Percentiles rank a stretch among this genome's conserved stretches.
These are phyloP conservation scores for Masnerella sp. DNA, from an alignment of 2,888 invertebrate genomes.

Conservation along the genomic window DNA sequence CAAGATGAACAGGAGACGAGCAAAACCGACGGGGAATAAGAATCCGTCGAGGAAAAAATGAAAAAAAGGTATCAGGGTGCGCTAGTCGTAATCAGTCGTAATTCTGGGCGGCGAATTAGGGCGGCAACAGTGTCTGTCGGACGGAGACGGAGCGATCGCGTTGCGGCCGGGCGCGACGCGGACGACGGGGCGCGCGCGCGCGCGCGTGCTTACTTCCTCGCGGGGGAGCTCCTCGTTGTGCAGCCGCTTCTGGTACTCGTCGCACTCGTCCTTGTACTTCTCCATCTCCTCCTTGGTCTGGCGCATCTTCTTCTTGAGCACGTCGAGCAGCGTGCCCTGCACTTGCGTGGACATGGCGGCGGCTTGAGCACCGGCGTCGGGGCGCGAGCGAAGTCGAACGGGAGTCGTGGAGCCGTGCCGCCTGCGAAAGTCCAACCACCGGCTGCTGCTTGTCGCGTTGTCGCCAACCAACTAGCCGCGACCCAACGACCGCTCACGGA, in stretches of 20 bases:
- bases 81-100: too few relatives aligned
- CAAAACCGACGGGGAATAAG: too few relatives aligned
- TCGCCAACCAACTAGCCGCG: too few relatives aligned
- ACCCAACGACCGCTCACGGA: too few relatives aligned
- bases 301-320: constrained; percentile 99
- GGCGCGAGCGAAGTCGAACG: constrained; percentile 14
- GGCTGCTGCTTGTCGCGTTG: too few relatives aligned
- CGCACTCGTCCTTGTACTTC: constrained; percentile 98
- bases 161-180: background rate
- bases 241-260: constrained; percentile 96
- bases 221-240: constrained; percentile 97
- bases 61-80: too few relatives aligned
- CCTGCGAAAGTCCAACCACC: constrained; percentile 52
- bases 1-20: too few relatives aligned
- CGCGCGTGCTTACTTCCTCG: constrained; percentile 93
- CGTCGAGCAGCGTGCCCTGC: constrained; percentile 96
- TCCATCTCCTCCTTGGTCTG: constrained; percentile 99
- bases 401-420: constrained; percentile 43
- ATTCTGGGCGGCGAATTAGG: constrained; percentile 13
- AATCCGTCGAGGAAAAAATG: too few relatives aligned
- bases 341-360: constrained; percentile 89
- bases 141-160: background rate
- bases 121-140: constrained; percentile 1
- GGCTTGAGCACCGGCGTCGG: background rate
- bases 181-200: constrained; percentile 4